Conservation (phyloP, 53 echinoderm and acorn worm species). For the Echinarachnius parma region DNA sequence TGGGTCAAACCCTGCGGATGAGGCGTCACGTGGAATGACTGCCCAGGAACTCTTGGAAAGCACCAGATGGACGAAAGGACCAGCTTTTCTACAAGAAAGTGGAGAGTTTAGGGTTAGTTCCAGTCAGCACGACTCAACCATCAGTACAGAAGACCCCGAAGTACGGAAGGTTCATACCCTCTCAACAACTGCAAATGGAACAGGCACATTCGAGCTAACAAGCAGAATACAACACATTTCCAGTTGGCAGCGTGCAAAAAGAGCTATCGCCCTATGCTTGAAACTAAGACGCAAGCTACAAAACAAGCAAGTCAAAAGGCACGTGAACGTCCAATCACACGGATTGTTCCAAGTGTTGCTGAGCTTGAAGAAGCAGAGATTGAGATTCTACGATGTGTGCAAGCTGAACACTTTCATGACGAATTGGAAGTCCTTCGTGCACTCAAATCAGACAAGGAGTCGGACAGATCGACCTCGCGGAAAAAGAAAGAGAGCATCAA, state of each 20-base stretch:
- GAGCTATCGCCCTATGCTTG: background rate
- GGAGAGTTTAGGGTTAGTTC: too few relatives aligned
- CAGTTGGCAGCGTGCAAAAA: background rate
- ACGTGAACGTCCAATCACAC: background rate
- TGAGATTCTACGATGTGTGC: background rate
- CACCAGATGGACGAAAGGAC: conserved; percentile 47
- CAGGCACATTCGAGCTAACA: too few relatives aligned
- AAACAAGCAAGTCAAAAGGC: background rate
- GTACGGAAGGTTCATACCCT: too few relatives aligned
- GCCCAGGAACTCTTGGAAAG: conserved; percentile 14
- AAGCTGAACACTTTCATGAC: background rate
- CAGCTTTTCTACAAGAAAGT: conserved; percentile 33
- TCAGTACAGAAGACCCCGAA: too few relatives aligned
- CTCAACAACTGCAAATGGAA: too few relatives aligned
- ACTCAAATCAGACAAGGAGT: background rate
- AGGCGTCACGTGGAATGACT: conserved; percentile 36
- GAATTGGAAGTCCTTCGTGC: background rate
- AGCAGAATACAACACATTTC: background rate
- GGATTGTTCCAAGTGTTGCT: background rate
- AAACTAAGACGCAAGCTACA: background rate
- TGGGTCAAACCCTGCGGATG: conserved; percentile 45
- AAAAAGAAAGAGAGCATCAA: conserved; percentile 15
- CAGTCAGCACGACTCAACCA: too few relatives aligned
- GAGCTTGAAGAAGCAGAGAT: background rate
- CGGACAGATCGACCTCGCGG: background rate